Conservation (phyloP, 1,140 invertebrate species). For the Rhagoletis pomonella region DNA sequence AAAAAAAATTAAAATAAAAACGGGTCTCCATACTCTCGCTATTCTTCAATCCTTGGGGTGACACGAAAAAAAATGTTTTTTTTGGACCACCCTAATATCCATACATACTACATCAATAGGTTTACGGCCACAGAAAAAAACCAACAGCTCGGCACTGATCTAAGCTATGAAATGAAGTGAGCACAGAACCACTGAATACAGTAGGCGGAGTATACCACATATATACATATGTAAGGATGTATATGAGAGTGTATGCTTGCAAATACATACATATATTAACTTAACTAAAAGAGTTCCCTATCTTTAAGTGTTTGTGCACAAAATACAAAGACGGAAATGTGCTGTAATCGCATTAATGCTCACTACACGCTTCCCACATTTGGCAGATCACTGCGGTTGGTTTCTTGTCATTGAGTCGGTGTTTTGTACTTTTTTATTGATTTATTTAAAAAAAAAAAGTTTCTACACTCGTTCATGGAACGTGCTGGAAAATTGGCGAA, state of each 20-base stretch:
- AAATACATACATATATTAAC: not conserved
- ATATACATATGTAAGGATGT: not conserved
- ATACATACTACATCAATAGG: too few species aligned
- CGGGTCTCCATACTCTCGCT: too few species aligned
- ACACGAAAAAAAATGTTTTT: too few species aligned
- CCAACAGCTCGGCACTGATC: not conserved
- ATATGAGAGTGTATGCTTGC: not conserved
- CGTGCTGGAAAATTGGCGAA: slow-evolving; percentile 52
- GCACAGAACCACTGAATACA: not conserved
- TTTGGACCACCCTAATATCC: too few species aligned
- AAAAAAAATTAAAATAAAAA: too few species aligned
- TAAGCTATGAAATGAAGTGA: not conserved
- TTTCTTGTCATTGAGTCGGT: not conserved
- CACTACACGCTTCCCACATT: slow-evolving; percentile 49
- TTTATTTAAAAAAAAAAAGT: not conserved
- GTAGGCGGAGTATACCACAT: not conserved
- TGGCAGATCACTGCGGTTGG: slow-evolving; percentile 10
- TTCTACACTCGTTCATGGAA: slow-evolving; percentile 15
- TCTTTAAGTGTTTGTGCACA: not conserved
- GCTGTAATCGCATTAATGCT: slow-evolving; percentile 53
- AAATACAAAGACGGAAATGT: slow-evolving; percentile 45
- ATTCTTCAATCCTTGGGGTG: too few species aligned
- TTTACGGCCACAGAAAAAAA: not conserved
- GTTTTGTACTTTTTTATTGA: not conserved
- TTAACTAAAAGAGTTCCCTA: too few species aligned